Evolutionary conservation across 2,797 vertebrate genomes (phyloP), one percentile per base, ranked within the genome.

Genomic region (Xenopus petersii): DNA sequence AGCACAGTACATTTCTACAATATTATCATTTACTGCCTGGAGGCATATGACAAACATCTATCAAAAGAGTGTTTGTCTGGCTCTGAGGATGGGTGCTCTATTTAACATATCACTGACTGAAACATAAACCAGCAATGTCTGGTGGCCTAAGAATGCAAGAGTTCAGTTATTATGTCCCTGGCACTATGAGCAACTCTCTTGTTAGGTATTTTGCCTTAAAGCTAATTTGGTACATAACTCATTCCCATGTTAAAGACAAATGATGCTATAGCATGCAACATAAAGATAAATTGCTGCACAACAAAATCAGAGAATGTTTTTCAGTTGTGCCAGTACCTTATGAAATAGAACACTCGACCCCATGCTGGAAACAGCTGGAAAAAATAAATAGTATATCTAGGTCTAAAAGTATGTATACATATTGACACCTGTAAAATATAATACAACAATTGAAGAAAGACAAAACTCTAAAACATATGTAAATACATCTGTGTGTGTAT

Each of bases 1-100:
- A 66, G 77, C 71, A 79, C 71, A 79, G 77, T 79, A 71, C 71
- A 79, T 70, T 79, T 70, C 77, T 79, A 79, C 77, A 79, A 79
- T 79, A 79, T 79, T 79, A 79, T 79, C 77, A 79, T 79, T 79
- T 71, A 79, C 77, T 79, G 77, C 77, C 77, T 79, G 48, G 47
- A 71, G 77, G 71, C 77, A 74, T 79, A 79, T 79, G 76, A 79
- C 76, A 79, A 70, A 73, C 67, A 79, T 79, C 67, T 79, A 79
- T 79, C 77, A 79, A 79, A 79, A 79, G 77, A 70, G 77, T 79
- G 77, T 74, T 74, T 79, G 77, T 79, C 71, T 70, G 71, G 63
- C 76, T 74, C 65, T 68, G 64, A 79, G 46, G 71, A 79, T 79
- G 71, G 77, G 77, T 74, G 66, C 77, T 74, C 62, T 66, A 79